Base-by-base conservation (phyloP, 92 coral and sea anemone genomes). In the Umimayanthus chanpuru region DNA sequence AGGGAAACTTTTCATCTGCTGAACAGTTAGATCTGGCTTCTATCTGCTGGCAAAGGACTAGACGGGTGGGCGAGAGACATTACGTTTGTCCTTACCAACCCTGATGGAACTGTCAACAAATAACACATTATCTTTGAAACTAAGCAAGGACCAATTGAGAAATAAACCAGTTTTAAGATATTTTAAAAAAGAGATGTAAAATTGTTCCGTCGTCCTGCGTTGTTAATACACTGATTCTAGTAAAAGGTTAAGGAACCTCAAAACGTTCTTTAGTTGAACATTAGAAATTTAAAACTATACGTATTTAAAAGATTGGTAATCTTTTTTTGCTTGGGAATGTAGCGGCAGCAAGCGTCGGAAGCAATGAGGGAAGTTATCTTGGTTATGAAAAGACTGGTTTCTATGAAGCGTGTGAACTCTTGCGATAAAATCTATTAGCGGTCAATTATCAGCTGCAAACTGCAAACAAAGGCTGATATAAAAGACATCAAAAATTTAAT, bases 371-470 rank as follows among this genome's bases (percentile, higher is more conserved):
- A 16, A 6, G 21, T 7, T 4, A 14, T 5, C 50, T 18, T 40
- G 79, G 16, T 30, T 36, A 18, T 29, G 18, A 76, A 76, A 76
- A 76, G 12, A 43, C 41, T 76, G 14, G 47, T 40, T 40, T 15
- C 47, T 40, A 0, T 14, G 5, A n/a, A 76, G 80, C 55, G 58
- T 76, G 80, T 76, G 80, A 76, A 18, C n/a, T 40, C 32, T 32
- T 76, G 30, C 43, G 80, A 76, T 76, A 38, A 76, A 43, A 76
- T 76, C 80, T 76, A 3, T 21, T 43, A 39, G 80, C 49, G 28
- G 80, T 38, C 80, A 21, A 58, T 41, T 76, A 76, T 76, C 80
- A 76, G 80, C 26, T 43, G 58, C 43, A 6, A 76, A 76, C 29
- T 47, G 23, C 21, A 21, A 76, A 29, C 80, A 76, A 40, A 39